A percentile compares a stretch with the other conserved stretches of the same genome.
These are phyloP conservation scores for Pipistrellus kuhlii DNA, from an alignment of 2,797 vertebrate species.

Conservation along the genomic window DNA sequence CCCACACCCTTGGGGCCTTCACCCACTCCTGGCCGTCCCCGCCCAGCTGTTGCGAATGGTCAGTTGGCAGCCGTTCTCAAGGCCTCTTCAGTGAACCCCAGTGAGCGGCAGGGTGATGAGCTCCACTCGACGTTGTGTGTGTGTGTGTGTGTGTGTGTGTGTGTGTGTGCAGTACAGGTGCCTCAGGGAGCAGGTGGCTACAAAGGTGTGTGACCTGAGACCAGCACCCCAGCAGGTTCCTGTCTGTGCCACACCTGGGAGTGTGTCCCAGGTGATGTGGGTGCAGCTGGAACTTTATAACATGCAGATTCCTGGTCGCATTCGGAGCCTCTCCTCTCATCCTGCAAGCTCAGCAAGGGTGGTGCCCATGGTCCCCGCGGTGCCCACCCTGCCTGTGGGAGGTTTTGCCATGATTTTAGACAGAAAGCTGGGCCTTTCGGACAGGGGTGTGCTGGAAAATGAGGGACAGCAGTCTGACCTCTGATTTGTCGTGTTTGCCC, in stretches of 20 bases:
- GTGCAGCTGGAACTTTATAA: neutral
- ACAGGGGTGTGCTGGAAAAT: too few species aligned
- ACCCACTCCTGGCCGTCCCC: neutral
- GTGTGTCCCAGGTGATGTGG: neutral
- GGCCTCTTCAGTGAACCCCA: neutral
- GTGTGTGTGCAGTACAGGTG: too few species aligned
- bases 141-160: too few species aligned
- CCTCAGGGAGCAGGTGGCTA: neutral
- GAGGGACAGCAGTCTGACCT: too few species aligned
- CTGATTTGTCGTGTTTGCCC: too few species aligned
- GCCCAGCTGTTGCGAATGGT: neutral
- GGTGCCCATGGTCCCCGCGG: too few species aligned
- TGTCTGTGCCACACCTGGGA: neutral
- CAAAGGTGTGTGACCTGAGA: neutral
- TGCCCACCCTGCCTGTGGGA: too few species aligned
- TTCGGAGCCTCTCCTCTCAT: too few species aligned
- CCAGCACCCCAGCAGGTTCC: neutral
- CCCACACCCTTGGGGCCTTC: neutral
- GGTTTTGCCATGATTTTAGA: too few species aligned
- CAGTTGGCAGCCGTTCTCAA: neutral
- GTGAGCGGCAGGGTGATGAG: neutral
- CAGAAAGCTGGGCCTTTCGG: too few species aligned
- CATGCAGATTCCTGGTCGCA: too few species aligned
- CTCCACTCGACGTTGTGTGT: neutral
- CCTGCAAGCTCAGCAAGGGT: too few species aligned